Evolutionary conservation across 2,888 invertebrate species (phyloP), one percentile per base, ranked within the genome.

Genomic region (Eilema griseolum): DNA sequence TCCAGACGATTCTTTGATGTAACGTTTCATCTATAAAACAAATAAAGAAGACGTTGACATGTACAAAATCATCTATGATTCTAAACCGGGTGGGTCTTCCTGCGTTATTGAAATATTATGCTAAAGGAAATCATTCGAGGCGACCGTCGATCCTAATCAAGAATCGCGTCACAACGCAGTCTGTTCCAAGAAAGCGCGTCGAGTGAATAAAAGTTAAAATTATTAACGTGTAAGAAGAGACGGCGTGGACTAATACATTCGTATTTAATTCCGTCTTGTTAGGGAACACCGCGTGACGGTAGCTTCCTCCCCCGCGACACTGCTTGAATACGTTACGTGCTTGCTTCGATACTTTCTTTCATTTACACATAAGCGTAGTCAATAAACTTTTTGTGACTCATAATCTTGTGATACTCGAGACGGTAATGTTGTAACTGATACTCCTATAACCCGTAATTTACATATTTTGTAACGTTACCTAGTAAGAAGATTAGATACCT

Each of bases 211-310:
- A 90, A 87, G 87, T 85, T 85, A 89, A 90, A 52, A 91, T 91
- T 88, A 92, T 90, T 90, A 88, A 88, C 84, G 84, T 84, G 88
- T 90, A 90, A 92, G 86, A 86, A 86, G 88, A 90, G 86, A 87
- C 85, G 82, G 79, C 71, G 75, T 77, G 76, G 78, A 85, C 88
- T 90, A 89, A 90, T 90, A 90, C 91, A 89, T 89, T 90, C 85
- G 90, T 92, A 92, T 93, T 93, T 93, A 93, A 94, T 92, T 92
- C 91, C 86, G 93, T 93, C 93, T 92, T 89, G 92, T 90, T 90
- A 88, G 88, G 86, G 85, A 83, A 85, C 88, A 84, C 83, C 79
- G 84, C 89, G 90, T 92, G 93, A 92, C 90, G 92, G 87, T 77
- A 85, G 89, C 87, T 93, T 94, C 94, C 94, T 94, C 88, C 83